These are phyloP conservation scores for Drusus annulatus DNA, from an alignment of 1,140 invertebrate species.

Conservation along the genomic window DNA sequence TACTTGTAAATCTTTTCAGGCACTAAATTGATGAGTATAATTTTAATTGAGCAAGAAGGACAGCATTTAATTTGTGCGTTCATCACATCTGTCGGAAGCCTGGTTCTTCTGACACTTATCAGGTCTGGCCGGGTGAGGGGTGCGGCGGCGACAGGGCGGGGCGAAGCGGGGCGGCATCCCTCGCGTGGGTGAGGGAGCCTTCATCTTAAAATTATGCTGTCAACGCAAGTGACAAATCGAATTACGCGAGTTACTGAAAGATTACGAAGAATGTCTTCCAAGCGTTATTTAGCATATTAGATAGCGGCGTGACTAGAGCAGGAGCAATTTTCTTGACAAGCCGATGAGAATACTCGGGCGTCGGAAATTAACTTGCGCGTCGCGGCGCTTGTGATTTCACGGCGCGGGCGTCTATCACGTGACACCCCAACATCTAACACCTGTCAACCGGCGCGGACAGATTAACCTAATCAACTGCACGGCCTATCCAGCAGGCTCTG, in stretches of 20 bases:
- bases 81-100: constrained; percentile 57
- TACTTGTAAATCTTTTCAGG: constrained; percentile 44
- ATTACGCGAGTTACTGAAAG: constrained; percentile 60
- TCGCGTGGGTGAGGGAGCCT: constrained; percentile 39
- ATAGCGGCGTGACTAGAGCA: constrained; percentile 55
- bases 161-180: not conserved
- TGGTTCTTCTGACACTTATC: constrained; percentile 38
- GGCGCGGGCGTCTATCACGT: constrained; percentile 19
- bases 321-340: constrained; percentile 58
- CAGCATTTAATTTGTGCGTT: constrained; percentile 57
- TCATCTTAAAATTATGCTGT: constrained; percentile 59
- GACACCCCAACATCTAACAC: constrained; percentile 27
- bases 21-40: constrained; percentile 45
- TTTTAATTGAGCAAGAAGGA: constrained; percentile 46
- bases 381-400: constrained; percentile 29
- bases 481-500: not conserved
- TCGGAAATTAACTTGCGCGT: constrained; percentile 32
- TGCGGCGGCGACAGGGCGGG: not conserved
- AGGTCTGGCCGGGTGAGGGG: not conserved
- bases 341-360: constrained; percentile 25
- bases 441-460: constrained; percentile 14
- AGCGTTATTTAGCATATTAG: constrained; percentile 60
- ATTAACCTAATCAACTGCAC: constrained; percentile 44
- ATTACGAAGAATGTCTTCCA: constrained; percentile 59
- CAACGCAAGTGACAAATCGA: constrained; percentile 60